Percentiles rank a stretch among this genome's conserved stretches.
Conservation (phyloP, 2,888 invertebrate genomes). For the Mystacides longicornis region DNA sequence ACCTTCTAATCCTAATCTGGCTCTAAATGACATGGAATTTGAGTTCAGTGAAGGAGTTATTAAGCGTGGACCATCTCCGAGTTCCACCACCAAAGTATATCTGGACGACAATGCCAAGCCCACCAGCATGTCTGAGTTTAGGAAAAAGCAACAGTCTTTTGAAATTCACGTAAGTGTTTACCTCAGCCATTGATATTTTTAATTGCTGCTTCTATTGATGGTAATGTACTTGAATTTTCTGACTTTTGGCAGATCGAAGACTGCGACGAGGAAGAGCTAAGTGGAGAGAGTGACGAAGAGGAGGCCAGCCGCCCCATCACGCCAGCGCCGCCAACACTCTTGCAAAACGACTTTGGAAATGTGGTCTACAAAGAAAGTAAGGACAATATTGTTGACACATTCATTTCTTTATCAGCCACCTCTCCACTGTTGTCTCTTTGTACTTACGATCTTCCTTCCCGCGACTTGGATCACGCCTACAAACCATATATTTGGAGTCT, state of each 20-base stretch:
- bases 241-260: slow-evolving; percentile 40
- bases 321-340: slow-evolving; percentile 13
- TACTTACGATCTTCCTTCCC: too few relatives aligned
- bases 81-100: slow-evolving; percentile 36
- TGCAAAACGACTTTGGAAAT: slow-evolving; percentile 21
- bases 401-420: background rate
- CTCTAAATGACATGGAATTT: slow-evolving; percentile 38
- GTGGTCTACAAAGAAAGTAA: slow-evolving; percentile 23
- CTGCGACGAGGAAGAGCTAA: slow-evolving; percentile 44
- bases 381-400: background rate
- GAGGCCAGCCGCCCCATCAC: slow-evolving; percentile 29
- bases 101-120: slow-evolving; percentile 29
- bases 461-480: too few relatives aligned
- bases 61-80: slow-evolving; percentile 41
- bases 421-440: background rate
- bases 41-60: slow-evolving; percentile 37
- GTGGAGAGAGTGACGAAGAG: slow-evolving; percentile 40
- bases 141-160: slow-evolving; percentile 46
- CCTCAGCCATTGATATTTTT: too few relatives aligned
- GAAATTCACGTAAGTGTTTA: slow-evolving; percentile 40
- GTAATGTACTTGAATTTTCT: too few relatives aligned
- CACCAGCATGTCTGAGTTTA: slow-evolving; percentile 39
- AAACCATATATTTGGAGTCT: too few relatives aligned
- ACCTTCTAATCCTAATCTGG: slow-evolving; percentile 33
- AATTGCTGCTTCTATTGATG: too few relatives aligned